Evolutionary conservation across 2,888 invertebrate genomes (phyloP).

Genomic region (Pollenia labialis): DNA sequence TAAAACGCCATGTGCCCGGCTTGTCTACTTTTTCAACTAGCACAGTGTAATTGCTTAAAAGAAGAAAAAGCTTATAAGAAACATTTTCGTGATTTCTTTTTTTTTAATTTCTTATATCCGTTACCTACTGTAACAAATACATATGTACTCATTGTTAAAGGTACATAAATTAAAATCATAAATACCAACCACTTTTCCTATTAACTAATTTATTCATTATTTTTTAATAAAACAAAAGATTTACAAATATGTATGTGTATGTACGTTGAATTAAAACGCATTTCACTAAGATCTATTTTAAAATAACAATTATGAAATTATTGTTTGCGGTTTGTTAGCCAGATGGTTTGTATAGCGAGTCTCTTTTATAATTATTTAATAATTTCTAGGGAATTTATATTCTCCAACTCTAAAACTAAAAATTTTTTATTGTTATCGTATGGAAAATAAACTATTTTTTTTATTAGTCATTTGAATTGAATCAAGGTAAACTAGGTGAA

Average conservation of each 20-base stretch:
- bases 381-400: neutral
- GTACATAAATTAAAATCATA: neutral
- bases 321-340: neutral
- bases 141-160: neutral
- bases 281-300: neutral
- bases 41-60: too few relatives aligned
- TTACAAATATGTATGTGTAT: slow-evolving; percentile 7
- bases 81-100: too few relatives aligned
- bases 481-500: slow-evolving; percentile 63
- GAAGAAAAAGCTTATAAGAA: too few relatives aligned
- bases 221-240: neutral
- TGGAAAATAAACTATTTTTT: slow-evolving; percentile 5
- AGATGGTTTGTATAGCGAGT: slow-evolving; percentile 10
- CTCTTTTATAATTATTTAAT: neutral
- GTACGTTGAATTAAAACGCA: neutral
- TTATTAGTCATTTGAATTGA: slow-evolving; percentile 10
- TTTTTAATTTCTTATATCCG: too few relatives aligned
- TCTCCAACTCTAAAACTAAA: neutral
- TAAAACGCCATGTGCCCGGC: too few relatives aligned
- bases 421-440: neutral
- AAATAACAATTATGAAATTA: neutral
- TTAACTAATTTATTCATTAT: slow-evolving; percentile 9
- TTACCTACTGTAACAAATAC: too few relatives aligned
- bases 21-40: too few relatives aligned
- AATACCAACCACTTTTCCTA: neutral